These are phyloP conservation scores for Sebastes umbrosus DNA, from an alignment of 2,797 vertebrate genomes.

Conservation along the genomic window DNA sequence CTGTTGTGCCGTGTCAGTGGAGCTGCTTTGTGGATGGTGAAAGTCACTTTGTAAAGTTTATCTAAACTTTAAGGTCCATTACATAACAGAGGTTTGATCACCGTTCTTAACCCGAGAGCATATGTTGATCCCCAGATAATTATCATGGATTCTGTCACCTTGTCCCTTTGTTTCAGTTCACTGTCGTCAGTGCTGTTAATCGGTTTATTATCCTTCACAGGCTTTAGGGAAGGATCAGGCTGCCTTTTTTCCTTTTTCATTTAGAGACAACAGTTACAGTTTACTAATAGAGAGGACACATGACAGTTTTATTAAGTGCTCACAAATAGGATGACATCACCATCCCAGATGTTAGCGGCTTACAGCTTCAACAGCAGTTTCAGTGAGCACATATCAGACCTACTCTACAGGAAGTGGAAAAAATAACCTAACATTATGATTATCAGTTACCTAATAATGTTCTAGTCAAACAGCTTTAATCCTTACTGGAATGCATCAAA, in stretches of 20 bases:
- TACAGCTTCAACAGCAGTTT: not conserved
- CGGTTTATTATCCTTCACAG: conserved; percentile 9
- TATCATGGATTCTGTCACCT: conserved; percentile 12
- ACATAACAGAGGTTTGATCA: conserved; percentile 11
- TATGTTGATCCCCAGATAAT: conserved; percentile 23
- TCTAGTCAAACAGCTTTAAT: not conserved
- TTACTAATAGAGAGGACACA: not conserved
- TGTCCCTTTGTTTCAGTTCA: conserved; percentile 15
- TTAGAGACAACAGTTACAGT: not conserved
- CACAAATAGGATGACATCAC: not conserved
- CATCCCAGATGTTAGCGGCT: not conserved
- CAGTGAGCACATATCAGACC: not conserved
- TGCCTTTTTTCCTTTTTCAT: not conserved
- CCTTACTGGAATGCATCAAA: not conserved
- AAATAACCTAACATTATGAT: conserved; percentile 13
- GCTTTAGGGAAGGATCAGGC: not conserved
- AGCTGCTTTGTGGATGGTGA: conserved; percentile 12
- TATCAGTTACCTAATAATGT: conserved; percentile 9
- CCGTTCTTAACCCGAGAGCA: conserved; percentile 8
- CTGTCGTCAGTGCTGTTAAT: conserved; percentile 21
- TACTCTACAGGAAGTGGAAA: not conserved
- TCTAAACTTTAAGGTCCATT: conserved; percentile 20
- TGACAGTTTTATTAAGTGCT: not conserved
- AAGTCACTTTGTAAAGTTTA: conserved; percentile 30
- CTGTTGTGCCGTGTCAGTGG: not conserved